Base-by-base conservation (phyloP, 2,888 invertebrate genomes). In the Zaprionus obscuricornis region DNA sequence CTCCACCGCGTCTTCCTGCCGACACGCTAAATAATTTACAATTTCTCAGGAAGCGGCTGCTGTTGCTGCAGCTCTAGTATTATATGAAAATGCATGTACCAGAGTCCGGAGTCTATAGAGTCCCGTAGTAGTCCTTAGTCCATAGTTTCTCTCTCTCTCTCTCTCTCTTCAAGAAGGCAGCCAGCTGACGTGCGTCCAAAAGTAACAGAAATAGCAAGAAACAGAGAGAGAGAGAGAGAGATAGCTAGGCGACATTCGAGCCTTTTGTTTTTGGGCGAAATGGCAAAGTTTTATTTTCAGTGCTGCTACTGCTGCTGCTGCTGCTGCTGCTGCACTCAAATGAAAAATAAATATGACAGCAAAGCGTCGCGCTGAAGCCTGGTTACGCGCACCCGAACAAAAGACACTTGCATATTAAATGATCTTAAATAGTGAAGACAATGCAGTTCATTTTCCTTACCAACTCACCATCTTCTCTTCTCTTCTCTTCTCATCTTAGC, bases 281-380 rank as follows among this genome's bases (percentile, higher is more conserved):
- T 78, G 85, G 75, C 68, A 82, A 84, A 83, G 79, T 85, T 83
- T 83, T 79, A 82, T 85, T 85, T n/a, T 83, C 76, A 56, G 40
- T 66, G 64, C 56, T n/a, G n/a, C n/a, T n/a, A n/a, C n/a, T n/a
- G n/a, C n/a, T n/a, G n/a, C n/a, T n/a, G n/a, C n/a, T n/a, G n/a
- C n/a, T n/a, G n/a, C n/a, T n/a, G n/a, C n/a, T n/a, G 54, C 62
- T 58, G 78, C 74, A 76, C 74, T 74, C 74, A 85, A 85, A 83
- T 82, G 79, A 82, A 85, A 83, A 85, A 76, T 76, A 85, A 82
- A 85, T 79, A 83, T 79, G 79, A 82, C 82, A 82, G 76, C 73
- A 66, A 70, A 70, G n/a, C n/a, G n/a, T n/a, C n/a, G n/a, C n/a
- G n/a, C n/a, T 58, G 69, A 63, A 59, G 59, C 58, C n/a, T 58